phyloP scores from a whole-genome alignment of 2,888 invertebrate species.

The Tachina fera region DNA sequence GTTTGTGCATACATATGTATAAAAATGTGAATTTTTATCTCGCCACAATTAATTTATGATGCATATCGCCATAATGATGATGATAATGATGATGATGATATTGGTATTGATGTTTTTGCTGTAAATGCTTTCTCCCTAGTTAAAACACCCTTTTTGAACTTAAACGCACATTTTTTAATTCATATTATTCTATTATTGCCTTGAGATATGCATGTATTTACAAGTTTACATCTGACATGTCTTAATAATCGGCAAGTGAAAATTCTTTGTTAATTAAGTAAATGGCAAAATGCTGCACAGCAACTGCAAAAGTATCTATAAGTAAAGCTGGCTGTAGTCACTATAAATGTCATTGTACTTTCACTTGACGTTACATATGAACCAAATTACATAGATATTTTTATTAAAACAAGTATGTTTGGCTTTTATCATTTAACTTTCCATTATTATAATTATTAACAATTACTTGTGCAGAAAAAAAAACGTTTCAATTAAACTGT shows the following conservation, averaged over 20 bases:
- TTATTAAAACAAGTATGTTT: slow-evolving; percentile 47
- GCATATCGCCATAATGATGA: slow-evolving; percentile 45
- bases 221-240: slow-evolving; percentile 53
- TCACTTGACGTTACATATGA: slow-evolving; percentile 55
- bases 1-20: too few relatives aligned
- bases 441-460: slow-evolving; percentile 70
- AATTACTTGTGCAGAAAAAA: slow-evolving; percentile 56
- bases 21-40: background rate
- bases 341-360: slow-evolving; percentile 69
- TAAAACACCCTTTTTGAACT: slow-evolving; percentile 61
- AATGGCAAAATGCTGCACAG: slow-evolving; percentile 55
- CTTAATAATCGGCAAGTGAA: slow-evolving; percentile 69
- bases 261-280: slow-evolving; percentile 71
- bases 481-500: background rate
- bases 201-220: background rate
- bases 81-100: background rate
- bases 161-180: slow-evolving; percentile 1
- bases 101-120: background rate
- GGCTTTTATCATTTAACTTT: slow-evolving; percentile 71
- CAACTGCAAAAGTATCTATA: slow-evolving; percentile 16
- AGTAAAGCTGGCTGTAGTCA: slow-evolving; percentile 15
- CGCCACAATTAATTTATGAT: slow-evolving; percentile 67
- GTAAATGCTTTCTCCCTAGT: slow-evolving; percentile 61
- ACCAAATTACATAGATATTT: slow-evolving; percentile 20
- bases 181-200: background rate